Percentiles rank a stretch among this genome's conserved stretches.
These are phyloP conservation scores for Lagocephalus sceleratus DNA, from an alignment of 2,797 vertebrate genomes.

Conservation along the genomic window DNA sequence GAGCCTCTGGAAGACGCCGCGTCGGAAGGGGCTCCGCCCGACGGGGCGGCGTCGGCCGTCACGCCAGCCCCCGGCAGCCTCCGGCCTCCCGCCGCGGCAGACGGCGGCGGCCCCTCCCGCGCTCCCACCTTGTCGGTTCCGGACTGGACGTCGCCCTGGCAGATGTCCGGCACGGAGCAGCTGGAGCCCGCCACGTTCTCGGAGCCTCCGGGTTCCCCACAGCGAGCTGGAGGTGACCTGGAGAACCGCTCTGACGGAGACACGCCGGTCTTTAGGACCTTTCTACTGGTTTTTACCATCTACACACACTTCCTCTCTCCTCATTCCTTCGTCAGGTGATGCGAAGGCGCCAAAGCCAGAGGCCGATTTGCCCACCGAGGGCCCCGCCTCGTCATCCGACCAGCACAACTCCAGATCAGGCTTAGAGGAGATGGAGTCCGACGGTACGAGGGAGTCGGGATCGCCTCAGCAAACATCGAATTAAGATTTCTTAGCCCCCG, in stretches of 20 bases:
- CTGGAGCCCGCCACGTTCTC: slow-evolving; percentile 53
- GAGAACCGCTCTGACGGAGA: slow-evolving; percentile 40
- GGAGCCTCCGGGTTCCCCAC: slow-evolving; percentile 39
- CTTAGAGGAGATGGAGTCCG: slow-evolving; percentile 70
- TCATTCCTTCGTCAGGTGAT: slow-evolving; percentile 21
- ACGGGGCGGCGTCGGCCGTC: slow-evolving; percentile 6
- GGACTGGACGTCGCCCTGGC: slow-evolving; percentile 73
- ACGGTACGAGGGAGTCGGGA: slow-evolving; percentile 51
- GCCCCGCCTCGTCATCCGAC: slow-evolving; percentile 42
- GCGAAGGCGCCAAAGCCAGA: slow-evolving; percentile 32
- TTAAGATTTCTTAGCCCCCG: neutral
- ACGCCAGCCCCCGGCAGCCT: slow-evolving; percentile 32
- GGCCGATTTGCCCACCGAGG: slow-evolving; percentile 27
- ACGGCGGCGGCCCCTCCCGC: slow-evolving; percentile 48
- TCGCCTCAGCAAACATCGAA: neutral
- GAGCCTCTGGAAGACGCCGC: slow-evolving; percentile 72
- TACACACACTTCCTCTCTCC: too few relatives aligned
- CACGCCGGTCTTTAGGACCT: too few relatives aligned
- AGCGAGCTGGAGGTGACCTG: slow-evolving; percentile 22
- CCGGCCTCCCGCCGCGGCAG: slow-evolving; percentile 50
- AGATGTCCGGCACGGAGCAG: slow-evolving; percentile 70
- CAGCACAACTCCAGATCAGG: slow-evolving; percentile 60
- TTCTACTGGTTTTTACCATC: slow-evolving; percentile 7
- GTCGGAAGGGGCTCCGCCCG: slow-evolving; percentile 29
- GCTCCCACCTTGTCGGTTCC: slow-evolving; percentile 49